Base-by-base conservation (phyloP, 2,888 invertebrate genomes). In the Drosophila pullipes region DNA sequence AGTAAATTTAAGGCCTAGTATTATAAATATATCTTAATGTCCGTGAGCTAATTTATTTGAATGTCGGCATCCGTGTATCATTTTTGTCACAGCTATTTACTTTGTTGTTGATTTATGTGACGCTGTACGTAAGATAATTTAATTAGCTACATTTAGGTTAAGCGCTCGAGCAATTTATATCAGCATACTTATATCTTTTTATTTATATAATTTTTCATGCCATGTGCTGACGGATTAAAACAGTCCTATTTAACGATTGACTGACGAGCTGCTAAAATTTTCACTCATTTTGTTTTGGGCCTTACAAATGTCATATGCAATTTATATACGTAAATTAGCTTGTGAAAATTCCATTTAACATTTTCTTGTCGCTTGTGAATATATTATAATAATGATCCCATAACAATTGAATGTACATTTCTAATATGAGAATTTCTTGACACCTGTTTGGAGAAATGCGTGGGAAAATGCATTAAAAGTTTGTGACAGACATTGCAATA, bases 11-110 rank as follows among this genome's bases (percentile, higher is more conserved):
- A 31, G n/a, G 18, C 37, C 18, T 3, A 4, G 25, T 59, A 30
- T 61, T 55, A 49, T 25, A 47, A 28, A 63, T 73, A 61, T 59
- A 47, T 75, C 28, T 13, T 10, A 18, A 52, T 65, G 72, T 69
- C 74, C 74, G 11, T 78, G 74, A 78, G 37, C 82, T 78, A 78
- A 82, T 79, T 79, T 81, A 79, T 78, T 39, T 58, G 33, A 58
- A 28, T 74, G 49, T 28, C 69, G 47, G 59, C 55, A 65, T 28
- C 55, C 50, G 55, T 65, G 54, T 31, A 37, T 39, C 35, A 59
- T 57, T 70, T 62, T 35, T 73, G 53, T 61, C 75, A 54, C 58
- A 62, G 18, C 47, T 58, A 47, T 58, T 65, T 35, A 41, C 57
- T 59, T 50, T 37, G 31, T 58, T 52, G 9, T 61, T 79, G 74